Evolutionary conservation across 2,797 vertebrate genomes (phyloP), one percentile per base, ranked within the genome.

Genomic region (Remorina albescens): DNA sequence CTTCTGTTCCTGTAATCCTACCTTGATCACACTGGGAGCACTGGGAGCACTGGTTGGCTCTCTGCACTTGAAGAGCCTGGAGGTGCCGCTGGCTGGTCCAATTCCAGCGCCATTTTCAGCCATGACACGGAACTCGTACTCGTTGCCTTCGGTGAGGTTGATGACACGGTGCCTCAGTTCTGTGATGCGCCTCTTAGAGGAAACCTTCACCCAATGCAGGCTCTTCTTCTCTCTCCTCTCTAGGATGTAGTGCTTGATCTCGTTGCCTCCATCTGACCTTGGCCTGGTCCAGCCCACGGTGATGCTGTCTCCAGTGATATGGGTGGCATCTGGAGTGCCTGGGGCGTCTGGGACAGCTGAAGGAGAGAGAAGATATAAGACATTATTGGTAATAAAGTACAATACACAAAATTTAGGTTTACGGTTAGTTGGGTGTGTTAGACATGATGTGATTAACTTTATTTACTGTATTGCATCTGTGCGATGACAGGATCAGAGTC

Each of bases 211-310:
- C 98, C 98, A 99, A 61, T 92, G 93, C 58, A 98, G 93, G 76
- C 98, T 99, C 92, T 99, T 99, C 90, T 99, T 99, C 91, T 99
- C 98, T 91, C 98, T 95, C 65, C 98, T 96, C 91, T 99, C 98
- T 39, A 99, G 94, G 88, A 99, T 97, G 71, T 99, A 99, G 5
- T 97, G 95, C 44, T 97, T 96, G 81, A 99, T 99, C 89, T 99
- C 98, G 5, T 95, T 99, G 83, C 98, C 98, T 55, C 98, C 98
- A 74, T 99, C 97, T 50, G 95, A 94, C 81, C 94, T 93, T 72
- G 98, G 98, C 85, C 98, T 96, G 74, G 96, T 92, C 98, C 98
- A 99, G 67, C 96, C 95, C 60, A 97, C 18, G 2, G 97, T 99
- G 80, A 99, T 98, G 87, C 97, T 99, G 76, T 96, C 91, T 91